Evolutionary conservation across 2,888 invertebrate species (phyloP).

Genomic region (Cryptocephalus moraei): DNA sequence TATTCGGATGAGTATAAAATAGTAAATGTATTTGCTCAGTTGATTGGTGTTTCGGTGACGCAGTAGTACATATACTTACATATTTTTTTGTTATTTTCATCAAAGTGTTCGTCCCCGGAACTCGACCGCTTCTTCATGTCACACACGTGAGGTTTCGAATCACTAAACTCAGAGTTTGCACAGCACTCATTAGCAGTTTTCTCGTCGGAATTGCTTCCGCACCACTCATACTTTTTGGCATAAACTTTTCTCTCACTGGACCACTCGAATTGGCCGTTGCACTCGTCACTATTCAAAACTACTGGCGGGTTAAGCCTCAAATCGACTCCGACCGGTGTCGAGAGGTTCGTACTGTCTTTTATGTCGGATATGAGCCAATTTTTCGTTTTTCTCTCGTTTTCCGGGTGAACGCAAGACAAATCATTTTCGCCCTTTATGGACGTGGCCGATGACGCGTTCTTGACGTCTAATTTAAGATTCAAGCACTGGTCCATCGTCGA

Average conservation of each 20-base stretch:
- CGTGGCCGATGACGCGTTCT: slow-evolving; percentile 15
- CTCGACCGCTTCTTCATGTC: slow-evolving; percentile 20
- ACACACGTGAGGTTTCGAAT: slow-evolving; percentile 20
- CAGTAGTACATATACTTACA: too few relatives aligned
- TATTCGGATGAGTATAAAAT: too few relatives aligned
- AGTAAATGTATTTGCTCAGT: too few relatives aligned
- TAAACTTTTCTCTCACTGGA: slow-evolving; percentile 2
- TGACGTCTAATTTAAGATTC: slow-evolving; percentile 23
- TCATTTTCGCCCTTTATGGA: slow-evolving; percentile 30
- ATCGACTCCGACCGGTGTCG: slow-evolving; percentile 28
- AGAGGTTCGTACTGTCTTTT: slow-evolving; percentile 18
- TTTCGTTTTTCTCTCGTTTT: slow-evolving; percentile 30
- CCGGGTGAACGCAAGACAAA: slow-evolving; percentile 9
- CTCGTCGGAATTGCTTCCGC: slow-evolving; percentile 20
- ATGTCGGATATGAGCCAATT: slow-evolving; percentile 37
- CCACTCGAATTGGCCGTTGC: slow-evolving; percentile 8
- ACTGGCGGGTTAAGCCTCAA: slow-evolving; percentile 24
- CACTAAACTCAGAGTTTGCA: slow-evolving; percentile 26
- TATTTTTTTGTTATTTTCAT: slow-evolving; percentile 22
- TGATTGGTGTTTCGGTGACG: neutral
- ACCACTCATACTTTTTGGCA: slow-evolving; percentile 21
- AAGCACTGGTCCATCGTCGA: slow-evolving; percentile 26
- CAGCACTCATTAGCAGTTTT: slow-evolving; percentile 29
- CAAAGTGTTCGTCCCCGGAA: slow-evolving; percentile 18
- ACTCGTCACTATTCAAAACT: slow-evolving; percentile 10